These are phyloP conservation scores for Saccostrea echinata DNA, from an alignment of 1,140 invertebrate genomes.

Conservation along the genomic window DNA sequence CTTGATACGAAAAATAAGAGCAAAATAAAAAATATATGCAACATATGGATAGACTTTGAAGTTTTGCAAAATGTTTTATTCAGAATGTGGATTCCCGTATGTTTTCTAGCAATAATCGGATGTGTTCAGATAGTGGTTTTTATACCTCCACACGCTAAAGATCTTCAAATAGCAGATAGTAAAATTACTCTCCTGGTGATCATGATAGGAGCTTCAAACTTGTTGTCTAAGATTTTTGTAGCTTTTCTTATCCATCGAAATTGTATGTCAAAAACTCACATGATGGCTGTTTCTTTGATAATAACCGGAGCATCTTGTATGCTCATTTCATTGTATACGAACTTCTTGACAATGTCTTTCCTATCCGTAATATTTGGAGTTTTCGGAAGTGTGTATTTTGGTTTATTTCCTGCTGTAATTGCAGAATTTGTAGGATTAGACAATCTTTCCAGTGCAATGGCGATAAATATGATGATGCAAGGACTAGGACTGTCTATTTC, in stretches of 20 bases:
- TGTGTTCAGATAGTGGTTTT: background rate
- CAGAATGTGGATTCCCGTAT: conserved; percentile 9
- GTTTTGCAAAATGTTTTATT: background rate
- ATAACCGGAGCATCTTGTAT: background rate
- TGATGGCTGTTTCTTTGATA: conserved; percentile 5
- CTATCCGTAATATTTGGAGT: background rate
- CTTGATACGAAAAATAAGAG: background rate
- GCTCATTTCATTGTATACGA: background rate
- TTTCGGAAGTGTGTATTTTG: conserved; percentile 30
- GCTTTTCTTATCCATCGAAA: background rate
- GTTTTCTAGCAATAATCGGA: background rate
- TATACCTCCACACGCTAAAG: conserved; percentile 42
- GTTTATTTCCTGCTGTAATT: conserved; percentile 3
- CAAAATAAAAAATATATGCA: background rate
- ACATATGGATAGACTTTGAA: background rate
- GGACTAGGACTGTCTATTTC: background rate
- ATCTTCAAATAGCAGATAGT: background rate
- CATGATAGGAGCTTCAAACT: background rate
- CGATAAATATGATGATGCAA: conserved; percentile 14
- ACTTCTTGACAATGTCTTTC: background rate
- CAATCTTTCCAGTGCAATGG: conserved; percentile 6
- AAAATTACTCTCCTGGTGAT: background rate
- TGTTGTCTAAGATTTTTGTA: background rate
- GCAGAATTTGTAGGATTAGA: conserved; percentile 30
- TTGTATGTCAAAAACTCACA: background rate